phyloP scores from a whole-genome alignment of 2,888 invertebrate genomes.

The Conchocele bisecta region DNA sequence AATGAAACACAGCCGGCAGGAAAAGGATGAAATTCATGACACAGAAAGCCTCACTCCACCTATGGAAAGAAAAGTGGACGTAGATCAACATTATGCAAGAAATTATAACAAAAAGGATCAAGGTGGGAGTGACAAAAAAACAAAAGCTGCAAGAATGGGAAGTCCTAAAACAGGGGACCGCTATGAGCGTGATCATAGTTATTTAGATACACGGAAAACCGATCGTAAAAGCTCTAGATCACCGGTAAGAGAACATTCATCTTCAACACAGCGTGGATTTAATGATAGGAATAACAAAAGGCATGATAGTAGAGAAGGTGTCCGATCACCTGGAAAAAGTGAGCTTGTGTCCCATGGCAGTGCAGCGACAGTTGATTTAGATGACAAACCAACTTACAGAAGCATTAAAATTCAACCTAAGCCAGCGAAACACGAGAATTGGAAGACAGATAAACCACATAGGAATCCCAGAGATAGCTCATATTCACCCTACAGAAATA shows the following conservation, averaged over 20 bases:
- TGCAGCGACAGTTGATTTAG: neutral
- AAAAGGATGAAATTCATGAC: conserved; percentile 32
- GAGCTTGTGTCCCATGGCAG: no score
- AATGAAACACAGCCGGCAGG: conserved; percentile 37
- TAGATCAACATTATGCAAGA: no score
- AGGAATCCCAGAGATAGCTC: no score
- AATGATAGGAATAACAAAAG: no score
- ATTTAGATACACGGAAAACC: neutral
- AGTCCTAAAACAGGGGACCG: neutral
- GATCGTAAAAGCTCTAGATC: neutral
- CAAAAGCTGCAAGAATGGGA: neutral
- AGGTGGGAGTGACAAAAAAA: neutral
- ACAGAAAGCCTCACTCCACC: conserved; percentile 27
- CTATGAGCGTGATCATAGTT: neutral
- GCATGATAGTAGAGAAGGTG: no score
- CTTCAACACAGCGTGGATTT: no score
- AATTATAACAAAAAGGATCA: neutral
- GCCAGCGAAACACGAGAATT: neutral
- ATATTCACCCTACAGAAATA: no score
- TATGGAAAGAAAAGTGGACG: neutral
- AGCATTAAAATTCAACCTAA: conserved; percentile 3
- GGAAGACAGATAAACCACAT: no score
- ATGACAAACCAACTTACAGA: neutral
- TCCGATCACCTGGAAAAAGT: no score
- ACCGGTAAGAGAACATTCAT: no score